Base-by-base conservation (phyloP, 2,113 vertebrate species). In the Andinoacara biseriatus region DNA sequence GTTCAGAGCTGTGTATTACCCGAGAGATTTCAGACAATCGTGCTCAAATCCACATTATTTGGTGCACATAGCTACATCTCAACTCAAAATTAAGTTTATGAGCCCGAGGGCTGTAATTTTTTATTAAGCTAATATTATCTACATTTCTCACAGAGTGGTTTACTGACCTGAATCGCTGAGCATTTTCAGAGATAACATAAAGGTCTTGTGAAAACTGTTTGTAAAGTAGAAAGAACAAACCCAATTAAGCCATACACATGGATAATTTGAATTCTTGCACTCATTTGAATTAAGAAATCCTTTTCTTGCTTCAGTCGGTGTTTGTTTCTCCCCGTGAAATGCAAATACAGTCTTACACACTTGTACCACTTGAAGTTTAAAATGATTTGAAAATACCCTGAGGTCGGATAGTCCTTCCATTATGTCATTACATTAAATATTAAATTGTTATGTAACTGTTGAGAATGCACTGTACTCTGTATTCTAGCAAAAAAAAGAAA, bases 1-100 rank as follows among this genome's bases (percentile, higher is more conserved):
- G 76, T 82, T 87, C 74, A 59, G 83, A 87, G 85, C 88, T 59
- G 74, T 81, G 82, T 87, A 63, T 87, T 88, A 83, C 90, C 88
- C 87, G 38, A 13, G 90, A 91, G 90, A 86, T 77, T 91, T 91
- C 83, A 89, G 59, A 89, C 90, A 85, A 87, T 90, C 87, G 74
- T 10, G 35, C 87, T 89, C 82, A 89, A 43, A 74, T 83, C 52
- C 87, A 81, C 77, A 65, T 88, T 88, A 88, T 69, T 82, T 86
- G 82, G 24, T 38, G 59, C 82, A 77, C 62, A 31, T 52, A 59
- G 60, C 69, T 60, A 81, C 85, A 56, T 86, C 84, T 77, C 17
- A 86, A 80, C 60, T 52, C 33, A 74, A 86, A 87, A 82, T 81
- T 80, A 85, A 90, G 59, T 67, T 82, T 43, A 67, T 59, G 62